These are phyloP conservation scores for Hydropotes inermis DNA, from an alignment of 2,113 vertebrate genomes.

Conservation along the genomic window DNA sequence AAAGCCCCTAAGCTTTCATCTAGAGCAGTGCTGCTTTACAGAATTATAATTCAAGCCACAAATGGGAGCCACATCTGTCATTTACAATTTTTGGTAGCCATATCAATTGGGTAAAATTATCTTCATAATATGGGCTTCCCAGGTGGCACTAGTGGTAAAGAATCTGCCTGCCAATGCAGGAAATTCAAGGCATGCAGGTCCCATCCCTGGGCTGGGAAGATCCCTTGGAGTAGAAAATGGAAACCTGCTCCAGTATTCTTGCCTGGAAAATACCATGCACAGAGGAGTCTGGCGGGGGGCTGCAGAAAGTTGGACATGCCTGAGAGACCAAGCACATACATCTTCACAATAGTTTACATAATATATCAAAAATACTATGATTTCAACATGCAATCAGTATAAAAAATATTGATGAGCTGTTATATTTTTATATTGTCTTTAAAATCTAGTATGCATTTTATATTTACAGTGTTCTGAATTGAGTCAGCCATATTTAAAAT, in stretches of 20 bases:
- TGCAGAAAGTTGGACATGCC: accelerated
- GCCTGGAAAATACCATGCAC: not conserved
- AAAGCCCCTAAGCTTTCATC: not conserved
- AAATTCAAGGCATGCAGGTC: not conserved
- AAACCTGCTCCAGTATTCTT: not conserved
- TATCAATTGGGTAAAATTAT: not conserved
- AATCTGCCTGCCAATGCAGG: not conserved
- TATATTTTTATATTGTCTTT: not conserved
- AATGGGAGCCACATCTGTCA: not conserved
- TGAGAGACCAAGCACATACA: not conserved
- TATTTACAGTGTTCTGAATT: not conserved
- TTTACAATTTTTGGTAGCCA: not conserved
- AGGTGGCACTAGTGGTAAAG: not conserved
- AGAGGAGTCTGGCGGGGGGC: accelerated
- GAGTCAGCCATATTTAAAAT: not conserved
- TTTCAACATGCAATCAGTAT: not conserved
- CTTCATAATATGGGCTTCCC: not conserved
- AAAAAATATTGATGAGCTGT: not conserved
- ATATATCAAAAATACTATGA: not conserved
- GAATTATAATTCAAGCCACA: not conserved
- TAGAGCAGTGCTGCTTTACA: not conserved
- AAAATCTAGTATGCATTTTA: not conserved
- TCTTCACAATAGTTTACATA: not conserved
- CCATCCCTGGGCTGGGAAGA: not conserved
- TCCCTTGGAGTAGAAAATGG: not conserved